Evolutionary conservation across 2,113 vertebrate species (phyloP).

Genomic region (Atractosteus spatula): DNA sequence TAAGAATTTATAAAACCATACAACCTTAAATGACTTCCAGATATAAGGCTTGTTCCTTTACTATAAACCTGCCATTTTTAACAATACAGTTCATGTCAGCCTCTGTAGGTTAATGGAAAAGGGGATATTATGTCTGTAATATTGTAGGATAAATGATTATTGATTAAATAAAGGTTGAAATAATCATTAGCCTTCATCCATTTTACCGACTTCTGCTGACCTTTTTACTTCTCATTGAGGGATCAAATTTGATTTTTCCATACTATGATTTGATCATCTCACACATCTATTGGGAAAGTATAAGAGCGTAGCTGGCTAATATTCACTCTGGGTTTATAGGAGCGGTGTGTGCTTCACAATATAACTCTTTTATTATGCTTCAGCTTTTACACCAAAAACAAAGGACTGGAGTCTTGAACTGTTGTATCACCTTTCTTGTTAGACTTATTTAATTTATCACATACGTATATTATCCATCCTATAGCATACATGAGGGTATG

Average conservation of each 20-base stretch:
- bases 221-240: conserved; percentile 52
- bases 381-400: too few species aligned
- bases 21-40: conserved; percentile 39
- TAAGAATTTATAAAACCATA: neutral
- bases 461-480: too few species aligned
- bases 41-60: conserved; percentile 54
- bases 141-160: conserved; percentile 80
- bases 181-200: conserved; percentile 80
- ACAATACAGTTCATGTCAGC: conserved; percentile 60
- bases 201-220: conserved; percentile 74
- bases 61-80: conserved; percentile 67
- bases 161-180: conserved; percentile 81
- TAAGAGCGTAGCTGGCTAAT: conserved; percentile 5
- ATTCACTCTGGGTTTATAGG: conserved; percentile 4
- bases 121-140: conserved; percentile 65
- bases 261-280: conserved; percentile 62
- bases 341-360: neutral
- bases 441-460: too few species aligned
- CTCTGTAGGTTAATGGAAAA: conserved; percentile 68
- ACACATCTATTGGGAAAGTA: conserved; percentile 21
- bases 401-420: too few species aligned
- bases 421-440: too few species aligned
- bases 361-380: too few species aligned
- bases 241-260: conserved; percentile 62
- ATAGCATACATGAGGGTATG: too few species aligned